Evolutionary conservation across 2,797 vertebrate genomes (phyloP).

Genomic region (Girardinus metallicus): DNA sequence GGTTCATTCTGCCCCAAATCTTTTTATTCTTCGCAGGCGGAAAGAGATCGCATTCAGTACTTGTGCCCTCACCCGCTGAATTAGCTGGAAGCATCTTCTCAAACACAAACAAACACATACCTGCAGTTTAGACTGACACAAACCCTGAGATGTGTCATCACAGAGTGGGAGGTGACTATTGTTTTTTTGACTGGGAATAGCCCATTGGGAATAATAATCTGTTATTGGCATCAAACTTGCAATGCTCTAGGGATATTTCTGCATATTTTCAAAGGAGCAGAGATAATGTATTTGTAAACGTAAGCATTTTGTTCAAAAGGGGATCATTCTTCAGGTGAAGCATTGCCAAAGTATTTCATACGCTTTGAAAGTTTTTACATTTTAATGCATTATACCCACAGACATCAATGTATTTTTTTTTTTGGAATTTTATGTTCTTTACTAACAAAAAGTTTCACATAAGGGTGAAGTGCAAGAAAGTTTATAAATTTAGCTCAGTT

Average conservation of each 20-base stretch:
- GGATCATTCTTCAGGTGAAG: slow-evolving; percentile 45
- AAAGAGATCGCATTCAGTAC: slow-evolving; percentile 32
- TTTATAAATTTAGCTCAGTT: too few relatives aligned
- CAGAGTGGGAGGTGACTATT: slow-evolving; percentile 14
- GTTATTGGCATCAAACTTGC: slow-evolving; percentile 29
- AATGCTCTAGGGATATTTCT: slow-evolving; percentile 10
- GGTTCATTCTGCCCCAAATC: slow-evolving; percentile 46
- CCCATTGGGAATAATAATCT: slow-evolving; percentile 37
- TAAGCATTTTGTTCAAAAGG: background rate
- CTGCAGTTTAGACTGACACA: slow-evolving; percentile 26
- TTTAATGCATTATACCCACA: background rate
- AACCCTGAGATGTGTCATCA: slow-evolving; percentile 32
- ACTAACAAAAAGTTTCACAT: background rate
- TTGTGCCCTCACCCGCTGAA: slow-evolving; percentile 40
- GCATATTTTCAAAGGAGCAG: slow-evolving; percentile 18
- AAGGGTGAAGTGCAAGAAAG: background rate
- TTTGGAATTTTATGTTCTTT: background rate
- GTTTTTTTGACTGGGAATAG: slow-evolving; percentile 31
- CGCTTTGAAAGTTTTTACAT: background rate
- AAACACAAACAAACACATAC: slow-evolving; percentile 9
- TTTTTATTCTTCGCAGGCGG: slow-evolving; percentile 27
- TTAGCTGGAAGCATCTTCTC: slow-evolving; percentile 37
- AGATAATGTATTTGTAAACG: background rate
- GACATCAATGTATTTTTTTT: too few relatives aligned
- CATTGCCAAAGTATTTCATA: background rate